Base-by-base conservation (phyloP, 2,888 invertebrate genomes). In the Tenthredo scrophulariae region DNA sequence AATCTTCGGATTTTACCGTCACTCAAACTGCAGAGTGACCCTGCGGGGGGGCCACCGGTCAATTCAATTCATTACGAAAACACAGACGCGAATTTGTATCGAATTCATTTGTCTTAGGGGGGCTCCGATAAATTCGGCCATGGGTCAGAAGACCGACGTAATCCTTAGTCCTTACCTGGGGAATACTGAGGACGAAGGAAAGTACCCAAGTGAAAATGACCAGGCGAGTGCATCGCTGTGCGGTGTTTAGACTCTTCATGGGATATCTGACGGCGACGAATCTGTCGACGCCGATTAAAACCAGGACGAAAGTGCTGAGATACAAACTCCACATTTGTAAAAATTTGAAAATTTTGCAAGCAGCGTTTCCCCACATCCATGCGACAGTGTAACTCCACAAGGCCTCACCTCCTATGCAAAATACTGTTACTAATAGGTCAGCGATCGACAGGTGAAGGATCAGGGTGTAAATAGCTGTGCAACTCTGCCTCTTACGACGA, bases 381-480 rank as follows among this genome's bases (percentile, higher is more conserved):
- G 96, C 96, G 0, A 98, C 97, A 0, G 97, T 96, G 84, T 96
- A 96, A 67, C 95, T 96, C 97, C 97, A 98, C 0, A 96, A 95
- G 0, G 97, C 97, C 90, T 98, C 97, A 0, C 97, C 97, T 4
- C 96, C 95, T 87, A 97, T 96, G 91, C 97, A 97, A 93, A 97
- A 97, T 75, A 97, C 94, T 0, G 97, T 97, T 6, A 98, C 97
- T 40, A 97, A 93, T 22, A 97, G 94, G 93, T 98, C 97, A 1
- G 97, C 97, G 80, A 97, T 95, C 18, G 97, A 97, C n/a, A 98
- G 94, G 91, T 97, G 97, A 84, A 97, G 95, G 89, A 97, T 97
- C 72, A 97, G 93, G 75, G 96, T 96, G 90, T 97, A 97, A 87
- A 96, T 96, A 0, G 96, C 96, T 54, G 96, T 96, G 95, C 96